Evolutionary conservation across 2,113 vertebrate genomes (phyloP), one percentile per base, ranked within the genome.

Genomic region (Colaptes auratus): DNA sequence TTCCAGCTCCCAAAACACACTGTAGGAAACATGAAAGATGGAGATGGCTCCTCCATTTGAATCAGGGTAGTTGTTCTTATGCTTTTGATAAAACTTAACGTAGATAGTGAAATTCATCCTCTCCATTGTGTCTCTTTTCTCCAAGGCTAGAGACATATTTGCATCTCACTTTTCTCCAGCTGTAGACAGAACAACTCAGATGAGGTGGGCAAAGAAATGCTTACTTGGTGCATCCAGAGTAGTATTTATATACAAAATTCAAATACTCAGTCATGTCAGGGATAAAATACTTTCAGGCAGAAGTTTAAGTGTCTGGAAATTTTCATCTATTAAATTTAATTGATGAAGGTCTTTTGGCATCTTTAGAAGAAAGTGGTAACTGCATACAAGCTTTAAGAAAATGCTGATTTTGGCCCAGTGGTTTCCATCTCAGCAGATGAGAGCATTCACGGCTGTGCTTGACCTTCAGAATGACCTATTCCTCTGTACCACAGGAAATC

Each of bases 401-500:
- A 75, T 33, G 36, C 63, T 61, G 28, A 61, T 78, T 93, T 93
- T 72, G 70, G 71, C 59, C 67, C 33, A 2, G 4, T 27, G 10
- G 35, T 67, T 75, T 91, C 44, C 30, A 30, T 27, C 0, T 0
- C 12, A 71, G 55, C 81, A 83, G 85, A 73, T 56, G 90, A 88
- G 61, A 76, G 64, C 10, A 5, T 66, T 86, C 88, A 93, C 24
- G 48, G 65, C n/a, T 60, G 76, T 83, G 60, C 69, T 74, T 96
- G 93, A 93, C 73, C 92, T 79, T 67, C 61, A 85, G 87, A 46
- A n/a, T n/a, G 53, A 90, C 58, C 52, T 76, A 5, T 77, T 72
- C 42, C 65, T 89, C 74, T 81, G 93, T 21, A 82, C 64, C 5
- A 6, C 82, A 96, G 95, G 88, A 97, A 97, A 96, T 85, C 93